phyloP scores from a whole-genome alignment of 2,797 vertebrate genomes.

The Amblyopsis hoosieri region DNA sequence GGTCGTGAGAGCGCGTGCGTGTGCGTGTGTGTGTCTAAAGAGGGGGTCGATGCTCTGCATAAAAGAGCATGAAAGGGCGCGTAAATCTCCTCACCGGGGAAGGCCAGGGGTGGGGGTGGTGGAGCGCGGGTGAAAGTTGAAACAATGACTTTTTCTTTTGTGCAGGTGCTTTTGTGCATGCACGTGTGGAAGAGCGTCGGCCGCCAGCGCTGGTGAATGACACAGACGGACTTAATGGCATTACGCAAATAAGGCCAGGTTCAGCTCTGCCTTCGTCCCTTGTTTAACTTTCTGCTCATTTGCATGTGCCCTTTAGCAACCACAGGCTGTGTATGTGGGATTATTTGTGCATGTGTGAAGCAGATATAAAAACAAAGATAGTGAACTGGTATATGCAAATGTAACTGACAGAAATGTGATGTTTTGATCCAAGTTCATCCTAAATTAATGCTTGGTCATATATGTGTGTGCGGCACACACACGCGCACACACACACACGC shows the following conservation, averaged over 20 bases:
- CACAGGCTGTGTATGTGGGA: slow-evolving; percentile 22
- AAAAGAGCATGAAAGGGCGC: slow-evolving; percentile 49
- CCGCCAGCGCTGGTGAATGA: slow-evolving; percentile 33
- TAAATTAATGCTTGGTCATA: too few relatives aligned
- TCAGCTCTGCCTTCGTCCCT: slow-evolving; percentile 52
- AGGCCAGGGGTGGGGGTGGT: slow-evolving; percentile 32
- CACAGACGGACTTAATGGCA: slow-evolving; percentile 56
- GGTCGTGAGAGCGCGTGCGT: slow-evolving; percentile 47
- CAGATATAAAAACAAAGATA: background rate
- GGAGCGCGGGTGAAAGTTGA: slow-evolving; percentile 56
- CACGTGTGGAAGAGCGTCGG: slow-evolving; percentile 27
- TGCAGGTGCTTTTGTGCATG: slow-evolving; percentile 76
- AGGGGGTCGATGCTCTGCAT: slow-evolving; percentile 24
- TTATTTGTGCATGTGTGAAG: slow-evolving; percentile 14
- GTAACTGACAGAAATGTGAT: background rate
- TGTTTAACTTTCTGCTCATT: slow-evolving; percentile 70
- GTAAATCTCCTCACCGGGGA: slow-evolving; percentile 70
- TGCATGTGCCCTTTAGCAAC: slow-evolving; percentile 64
- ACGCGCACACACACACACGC: too few relatives aligned
- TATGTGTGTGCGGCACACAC: too few relatives aligned
- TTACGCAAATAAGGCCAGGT: slow-evolving; percentile 62
- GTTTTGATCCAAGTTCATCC: too few relatives aligned
- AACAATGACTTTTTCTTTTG: slow-evolving; percentile 78
- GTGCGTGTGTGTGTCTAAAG: slow-evolving; percentile 31
- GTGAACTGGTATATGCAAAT: background rate